Evolutionary conservation across 2,888 invertebrate genomes (phyloP), one percentile per base, ranked within the genome.

Genomic region (Orchesella flavescens): DNA sequence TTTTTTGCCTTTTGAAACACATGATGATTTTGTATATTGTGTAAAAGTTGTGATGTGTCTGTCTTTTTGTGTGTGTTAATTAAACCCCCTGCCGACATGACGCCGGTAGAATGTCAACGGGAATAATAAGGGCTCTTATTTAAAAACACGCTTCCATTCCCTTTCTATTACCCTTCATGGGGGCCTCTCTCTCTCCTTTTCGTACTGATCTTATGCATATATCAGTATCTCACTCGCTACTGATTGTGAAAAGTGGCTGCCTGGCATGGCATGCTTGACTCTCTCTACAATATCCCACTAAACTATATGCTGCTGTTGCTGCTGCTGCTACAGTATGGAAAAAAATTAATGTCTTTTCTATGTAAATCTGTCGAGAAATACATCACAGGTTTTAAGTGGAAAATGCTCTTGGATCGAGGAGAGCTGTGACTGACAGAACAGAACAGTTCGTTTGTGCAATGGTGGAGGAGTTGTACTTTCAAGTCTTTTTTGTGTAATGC

Each of bases 301-400:
- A n/a, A n/a, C n/a, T n/a, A n/a, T n/a, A n/a, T n/a, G n/a, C n/a
- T n/a, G n/a, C n/a, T n/a, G n/a, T n/a, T n/a, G n/a, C n/a, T n/a
- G n/a, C n/a, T n/a, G n/a, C n/a, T n/a, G n/a, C n/a, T n/a, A n/a
- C n/a, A n/a, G 46, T 53, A 4, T 59, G 57, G 53, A 57, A 63
- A 81, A 55, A 81, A 83, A 83, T 83, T 83, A 83, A 83, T 83
- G 83, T 78, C 72, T 73, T 83, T 78, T 78, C 73, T 83, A 83
- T 83, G 83, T 77, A 78, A 83, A 83, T 83, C 63, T 69, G 72
- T 68, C 68, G 46, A 78, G 71, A 78, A 78, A 78, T 78, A 69
- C 71, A 78, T 78, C 71, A 78, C 61, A 43, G 44, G 44, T 61
- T 78, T 78, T 78, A 78, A 78, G 78, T 71, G 71, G 71, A 78